Evolutionary conservation across 2,797 vertebrate species (phyloP), one percentile per base, ranked within the genome.

Genomic region (Podarcis siculus): DNA sequence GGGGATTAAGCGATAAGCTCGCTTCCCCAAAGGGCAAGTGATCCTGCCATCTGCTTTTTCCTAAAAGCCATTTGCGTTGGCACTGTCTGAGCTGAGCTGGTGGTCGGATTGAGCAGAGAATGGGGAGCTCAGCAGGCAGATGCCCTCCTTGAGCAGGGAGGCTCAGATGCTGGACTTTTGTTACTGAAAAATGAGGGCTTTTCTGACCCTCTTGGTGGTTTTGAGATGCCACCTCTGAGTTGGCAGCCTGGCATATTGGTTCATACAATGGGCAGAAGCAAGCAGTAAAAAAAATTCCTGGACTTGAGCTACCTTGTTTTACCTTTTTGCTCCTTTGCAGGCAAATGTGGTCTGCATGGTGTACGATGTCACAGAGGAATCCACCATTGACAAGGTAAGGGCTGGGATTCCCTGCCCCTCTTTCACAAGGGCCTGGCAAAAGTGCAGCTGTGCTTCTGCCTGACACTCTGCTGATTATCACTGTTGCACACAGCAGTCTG

Each of bases 281-380:
- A 66, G 13, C 5, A 19, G 37, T 17, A 15, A 67, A 30, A 23
- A n/a, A n/a, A 19, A 10, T 23, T 23, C 27, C 39, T 71, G 27
- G 66, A 82, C 37, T 23, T 79, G 49, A 55, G 49, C 49, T 55
- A 55, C 61, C 30, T 5, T 73, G 3, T 7, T 55, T 55, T 72
- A 9, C 39, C 72, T 23, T 1, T 0, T 8, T 91, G 88, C 42
- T 89, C 12, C 66, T 13, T 90, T 93, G 13, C 94, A 99, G 99
- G 99, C 99, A 15, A 98, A 99, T 0, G 99, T 99, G 89, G 98
- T 99, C 8, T 99, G 99, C 1, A 93, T 99, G 76, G 98, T 99
- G 71, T 99, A 99, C 0, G 99, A 99, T 0, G 98, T 99, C 90
- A 98, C 98, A 17, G 97, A 98, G 25, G 98, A 99, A 89, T 96